A percentile compares a stretch with the other conserved stretches of the same genome.
Evolutionary conservation across 1,140 invertebrate genomes (phyloP).

Genomic region (Akabosia matsudoensis): DNA sequence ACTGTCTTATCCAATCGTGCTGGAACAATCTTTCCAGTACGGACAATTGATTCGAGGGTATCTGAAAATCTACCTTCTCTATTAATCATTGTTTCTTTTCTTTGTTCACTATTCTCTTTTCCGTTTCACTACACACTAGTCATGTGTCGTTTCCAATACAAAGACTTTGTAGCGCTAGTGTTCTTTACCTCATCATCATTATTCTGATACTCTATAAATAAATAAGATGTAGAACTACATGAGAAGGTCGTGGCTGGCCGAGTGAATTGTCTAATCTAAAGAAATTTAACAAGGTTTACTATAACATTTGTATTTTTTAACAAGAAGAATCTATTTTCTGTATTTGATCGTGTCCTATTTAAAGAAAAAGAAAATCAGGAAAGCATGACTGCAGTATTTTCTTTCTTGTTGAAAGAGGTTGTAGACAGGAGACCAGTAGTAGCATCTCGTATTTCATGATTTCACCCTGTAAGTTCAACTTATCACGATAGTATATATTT

Average conservation of each 20-base stretch:
- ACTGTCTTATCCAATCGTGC: no score
- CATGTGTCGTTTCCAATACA: not conserved
- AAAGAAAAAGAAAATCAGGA: not conserved
- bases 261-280: not conserved
- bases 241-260: not conserved
- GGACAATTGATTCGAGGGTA: no score
- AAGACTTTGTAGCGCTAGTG: not conserved
- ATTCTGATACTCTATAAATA: not conserved
- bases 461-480: no score
- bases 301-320: not conserved
- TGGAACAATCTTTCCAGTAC: no score
- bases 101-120: not conserved
- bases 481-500: no score
- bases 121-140: not conserved
- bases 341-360: conserved; percentile 4
- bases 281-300: not conserved
- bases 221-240: not conserved
- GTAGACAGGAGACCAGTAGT: no score
- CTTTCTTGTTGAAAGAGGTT: no score
- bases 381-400: not conserved
- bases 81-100: conserved; percentile 11
- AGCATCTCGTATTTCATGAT: no score
- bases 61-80: not conserved
- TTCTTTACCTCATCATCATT: not conserved
- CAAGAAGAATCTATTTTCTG: not conserved